Evolutionary conservation across 2,113 vertebrate species (phyloP).

Genomic region (Corapipo altera): DNA sequence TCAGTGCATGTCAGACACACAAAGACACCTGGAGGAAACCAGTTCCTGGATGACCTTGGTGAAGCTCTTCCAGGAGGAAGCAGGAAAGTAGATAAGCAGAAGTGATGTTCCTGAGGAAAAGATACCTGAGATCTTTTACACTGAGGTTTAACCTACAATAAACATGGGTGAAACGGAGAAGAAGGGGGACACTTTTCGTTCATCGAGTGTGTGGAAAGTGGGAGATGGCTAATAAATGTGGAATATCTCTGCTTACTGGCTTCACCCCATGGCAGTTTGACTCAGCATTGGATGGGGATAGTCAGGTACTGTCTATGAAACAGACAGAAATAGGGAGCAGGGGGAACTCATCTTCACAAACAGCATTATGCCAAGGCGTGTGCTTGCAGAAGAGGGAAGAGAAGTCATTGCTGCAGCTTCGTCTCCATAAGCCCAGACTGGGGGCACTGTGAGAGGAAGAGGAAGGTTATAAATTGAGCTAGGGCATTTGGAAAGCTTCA

Average conservation of each 20-base stretch:
- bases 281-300: not conserved
- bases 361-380: not conserved
- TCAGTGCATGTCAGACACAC: not conserved
- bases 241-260: not conserved
- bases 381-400: not conserved
- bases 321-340: not conserved
- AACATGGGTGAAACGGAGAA: not conserved
- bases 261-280: not conserved
- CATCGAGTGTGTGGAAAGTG: not conserved
- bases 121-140: not conserved
- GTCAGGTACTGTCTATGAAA: not conserved
- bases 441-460: not conserved
- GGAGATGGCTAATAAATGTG: not conserved
- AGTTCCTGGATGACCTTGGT: not conserved
- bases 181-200: rapidly evolving
- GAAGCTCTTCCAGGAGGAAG: not conserved
- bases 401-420: not conserved
- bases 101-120: not conserved
- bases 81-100: not conserved
- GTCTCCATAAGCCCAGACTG: not conserved
- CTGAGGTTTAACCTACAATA: not conserved
- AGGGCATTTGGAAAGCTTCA: not conserved
- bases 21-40: not conserved
- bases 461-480: not conserved
- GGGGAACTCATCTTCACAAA: not conserved